A percentile compares a stretch with the other conserved stretches of the same genome.
Conservation (phyloP, 2,113 vertebrate species). For the Campylomormyrus numenius region DNA sequence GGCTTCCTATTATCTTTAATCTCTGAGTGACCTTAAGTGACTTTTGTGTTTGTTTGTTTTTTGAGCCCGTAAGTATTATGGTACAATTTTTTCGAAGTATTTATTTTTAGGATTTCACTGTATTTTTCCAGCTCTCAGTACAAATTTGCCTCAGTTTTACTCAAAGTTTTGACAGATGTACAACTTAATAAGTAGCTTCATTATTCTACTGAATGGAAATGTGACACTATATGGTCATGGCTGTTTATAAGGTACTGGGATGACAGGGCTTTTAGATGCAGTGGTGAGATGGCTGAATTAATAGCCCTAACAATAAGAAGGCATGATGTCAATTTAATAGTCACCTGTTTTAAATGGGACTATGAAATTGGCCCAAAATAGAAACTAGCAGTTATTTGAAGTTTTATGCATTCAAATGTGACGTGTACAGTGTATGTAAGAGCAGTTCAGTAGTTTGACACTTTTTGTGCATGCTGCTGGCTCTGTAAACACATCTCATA, state of each 20-base stretch:
- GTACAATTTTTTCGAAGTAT: not conserved
- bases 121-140: not conserved
- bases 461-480: not conserved
- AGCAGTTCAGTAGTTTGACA: not conserved
- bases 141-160: not conserved
- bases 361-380: not conserved
- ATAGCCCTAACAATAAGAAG: not conserved
- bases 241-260: not conserved
- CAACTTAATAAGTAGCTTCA: not conserved
- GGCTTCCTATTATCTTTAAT: not conserved
- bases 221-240: not conserved
- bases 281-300: not conserved
- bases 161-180: not conserved
- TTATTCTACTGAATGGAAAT: not conserved
- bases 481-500: not conserved
- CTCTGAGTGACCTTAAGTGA: not conserved
- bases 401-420: not conserved
- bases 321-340: not conserved
- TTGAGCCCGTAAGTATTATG: not conserved
- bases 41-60: not conserved
- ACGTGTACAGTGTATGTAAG: not conserved
- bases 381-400: not conserved
- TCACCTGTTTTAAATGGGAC: not conserved
- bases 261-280: not conserved
- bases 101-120: not conserved